Percentiles rank a stretch among this genome's conserved stretches.
Evolutionary conservation across 2,797 vertebrate genomes (phyloP).

Genomic region (Phataginus tricuspis): DNA sequence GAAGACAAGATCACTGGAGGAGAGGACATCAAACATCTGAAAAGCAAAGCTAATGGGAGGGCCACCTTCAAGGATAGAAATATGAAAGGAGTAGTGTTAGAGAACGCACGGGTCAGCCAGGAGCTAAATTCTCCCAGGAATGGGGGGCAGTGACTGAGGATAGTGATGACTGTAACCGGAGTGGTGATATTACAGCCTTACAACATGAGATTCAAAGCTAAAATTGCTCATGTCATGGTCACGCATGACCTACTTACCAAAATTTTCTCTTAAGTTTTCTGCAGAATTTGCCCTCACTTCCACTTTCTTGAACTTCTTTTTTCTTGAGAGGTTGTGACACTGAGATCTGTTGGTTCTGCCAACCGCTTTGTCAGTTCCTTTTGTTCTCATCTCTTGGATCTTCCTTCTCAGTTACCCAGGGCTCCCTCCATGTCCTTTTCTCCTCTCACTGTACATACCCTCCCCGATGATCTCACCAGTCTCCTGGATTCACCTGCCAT

Average conservation of each 20-base stretch:
- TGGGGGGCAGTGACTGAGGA: background rate
- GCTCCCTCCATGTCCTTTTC: background rate
- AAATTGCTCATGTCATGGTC: background rate
- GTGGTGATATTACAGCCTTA: background rate
- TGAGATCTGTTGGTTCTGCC: background rate
- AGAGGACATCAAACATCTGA: background rate
- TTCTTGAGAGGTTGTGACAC: background rate
- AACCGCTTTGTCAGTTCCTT: background rate
- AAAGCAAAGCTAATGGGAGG: background rate
- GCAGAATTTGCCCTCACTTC: conserved; percentile 35
- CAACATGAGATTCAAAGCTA: background rate
- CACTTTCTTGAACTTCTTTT: conserved; percentile 13
- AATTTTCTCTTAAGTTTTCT: conserved; percentile 38
- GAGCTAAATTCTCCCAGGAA: background rate
- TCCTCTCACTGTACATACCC: background rate
- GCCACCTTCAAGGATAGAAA: background rate
- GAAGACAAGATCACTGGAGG: background rate
- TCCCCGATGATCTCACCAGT: background rate
- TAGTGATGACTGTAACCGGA: background rate
- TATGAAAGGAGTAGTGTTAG: background rate
- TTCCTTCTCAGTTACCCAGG: background rate
- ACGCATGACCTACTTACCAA: background rate
- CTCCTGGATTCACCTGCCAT: background rate
- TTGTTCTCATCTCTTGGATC: background rate
- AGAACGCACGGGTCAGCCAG: background rate